A percentile compares a stretch with the other conserved stretches of the same genome.
Evolutionary conservation across 2,888 invertebrate genomes (phyloP).

Genomic region (Synanthedon andrenaeformis): DNA sequence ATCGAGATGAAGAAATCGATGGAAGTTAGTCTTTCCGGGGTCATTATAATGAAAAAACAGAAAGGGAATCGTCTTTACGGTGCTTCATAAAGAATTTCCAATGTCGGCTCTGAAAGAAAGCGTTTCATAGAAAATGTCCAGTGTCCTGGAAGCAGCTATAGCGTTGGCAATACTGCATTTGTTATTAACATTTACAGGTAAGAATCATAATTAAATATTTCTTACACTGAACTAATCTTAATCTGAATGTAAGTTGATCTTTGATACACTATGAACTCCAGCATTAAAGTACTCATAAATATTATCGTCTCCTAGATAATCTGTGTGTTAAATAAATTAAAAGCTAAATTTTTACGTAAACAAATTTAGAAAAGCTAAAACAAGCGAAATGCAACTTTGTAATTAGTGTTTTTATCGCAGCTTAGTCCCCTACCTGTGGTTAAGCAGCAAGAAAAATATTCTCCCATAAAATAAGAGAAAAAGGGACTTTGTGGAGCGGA

Average conservation of each 20-base stretch:
- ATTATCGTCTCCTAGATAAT: not conserved
- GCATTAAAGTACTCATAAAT: no score
- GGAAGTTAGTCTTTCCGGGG: not conserved
- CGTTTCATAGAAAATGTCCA: slow-evolving; percentile 60
- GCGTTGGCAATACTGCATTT: slow-evolving; percentile 56
- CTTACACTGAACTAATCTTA: not conserved
- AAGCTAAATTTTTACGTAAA: not conserved
- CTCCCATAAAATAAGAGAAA: slow-evolving; percentile 18
- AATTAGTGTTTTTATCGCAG: slow-evolving; percentile 32
- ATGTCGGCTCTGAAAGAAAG: slow-evolving; percentile 42
- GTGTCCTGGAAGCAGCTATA: slow-evolving; percentile 50
- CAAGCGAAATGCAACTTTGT: slow-evolving; percentile 12
- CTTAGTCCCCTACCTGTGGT: slow-evolving; percentile 19
- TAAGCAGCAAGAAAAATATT: slow-evolving; percentile 22
- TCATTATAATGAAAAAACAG: slow-evolving; percentile 34
- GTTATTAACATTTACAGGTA: slow-evolving; percentile 51
- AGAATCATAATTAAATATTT: slow-evolving; percentile 7
- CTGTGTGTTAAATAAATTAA: not conserved
- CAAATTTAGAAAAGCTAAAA: slow-evolving; percentile 1
- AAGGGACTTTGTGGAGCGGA: slow-evolving; percentile 11
- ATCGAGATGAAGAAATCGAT: not conserved
- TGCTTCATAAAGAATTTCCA: slow-evolving; percentile 39
- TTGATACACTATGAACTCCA: no score
- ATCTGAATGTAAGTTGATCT: no score
- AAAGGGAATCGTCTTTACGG: slow-evolving; percentile 20